Evolutionary conservation across 2,888 invertebrate species (phyloP), one percentile per base, ranked within the genome.

Genomic region (Disparrhopalites patrizii): DNA sequence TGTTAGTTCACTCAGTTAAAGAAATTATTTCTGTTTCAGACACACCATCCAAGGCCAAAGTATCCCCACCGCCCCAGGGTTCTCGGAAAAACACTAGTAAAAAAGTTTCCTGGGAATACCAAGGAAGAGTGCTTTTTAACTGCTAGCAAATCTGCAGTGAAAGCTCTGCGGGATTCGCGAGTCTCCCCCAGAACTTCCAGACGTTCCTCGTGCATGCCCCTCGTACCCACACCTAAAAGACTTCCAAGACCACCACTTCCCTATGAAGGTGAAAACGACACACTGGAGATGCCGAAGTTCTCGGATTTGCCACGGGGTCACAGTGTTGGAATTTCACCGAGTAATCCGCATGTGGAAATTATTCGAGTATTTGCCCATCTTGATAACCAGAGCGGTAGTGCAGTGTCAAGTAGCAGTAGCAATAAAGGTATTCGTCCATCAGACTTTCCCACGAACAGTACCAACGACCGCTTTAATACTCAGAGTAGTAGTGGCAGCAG

Each of bases 41-140:
- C 60, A 28, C 70, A 73, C 50, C 73, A 87, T 73, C 81, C 83
- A 3, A 84, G 77, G 69, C 87, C 82, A 50, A 86, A 81, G 80
- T 86, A 83, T 79, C 84, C 79, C 75, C 86, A 81, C 78, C 85
- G 81, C 72, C 80, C 80, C 15, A 72, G 67, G 60, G 69, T 65
- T 15, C 23, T 67, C 7, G 64, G 70, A 10, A 74, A 70, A 27
- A 28, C 51, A 5, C 25, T 65, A 65, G 54, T 18, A 8, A 58
- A 58, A 28, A 61, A 61, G 50, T 57, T 67, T 62, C 57, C 69
- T 33, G 36, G 18, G n/a, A 66, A 70, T 30, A 62, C 69, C 25
- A 70, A 72, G 25, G 68, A 68, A 20, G 20, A 25, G 8, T 62
- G 30, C 27, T 27, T 36, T 7, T 5, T 57, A 20, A 57, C 27